Evolutionary conservation across 2,113 vertebrate genomes (phyloP), one percentile per base, ranked within the genome.

Genomic region (Myocastor coypus): DNA sequence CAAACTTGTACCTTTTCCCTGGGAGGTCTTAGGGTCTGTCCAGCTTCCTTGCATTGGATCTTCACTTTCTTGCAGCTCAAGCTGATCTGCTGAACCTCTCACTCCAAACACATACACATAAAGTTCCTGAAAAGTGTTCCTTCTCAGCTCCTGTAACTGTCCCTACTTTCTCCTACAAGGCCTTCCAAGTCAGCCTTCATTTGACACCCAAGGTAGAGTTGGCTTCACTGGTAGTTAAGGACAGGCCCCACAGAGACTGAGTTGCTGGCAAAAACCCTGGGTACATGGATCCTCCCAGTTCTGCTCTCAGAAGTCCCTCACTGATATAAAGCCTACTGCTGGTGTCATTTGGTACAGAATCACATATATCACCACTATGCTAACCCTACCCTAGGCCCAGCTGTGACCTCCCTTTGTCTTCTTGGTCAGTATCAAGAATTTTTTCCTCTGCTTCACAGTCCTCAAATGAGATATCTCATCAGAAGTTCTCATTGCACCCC

Each of bases 171-270:
- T 96, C 93, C 83, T 97, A 66, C 69, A 84, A 92, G 69, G 86
- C 64, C 71, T 92, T 93, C 91, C 87, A 94, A 96, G 82, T 96
- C 93, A 96, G 87, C 84, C 89, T 96, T 96, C 95, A 69, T 94
- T 34, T 95, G 92, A 80, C 63, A 84, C 88, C 75, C 75, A 86
- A 94, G 88, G 69, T 96, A 95, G 80, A 83, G 80, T 66, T 5
- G 14, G 86, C 57, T 95, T 73, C 24, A n/a, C 91, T 0, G 3
- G 95, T 94, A 89, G 92, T 89, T 95, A 97, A 97, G 95, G 95
- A 92, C 73, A 93, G 85, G 83, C 61, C 89, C 80, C 93, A 46
- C 0, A 59, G 87, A 95, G 81, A 95, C 87, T 42, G 52, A 83
- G 40, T 12, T 73, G 16, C 91, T 69, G 66, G 93, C 55, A 9